Evolutionary conservation across 2,113 vertebrate genomes (phyloP), one percentile per base, ranked within the genome.

Genomic region (Cepphus grylle): DNA sequence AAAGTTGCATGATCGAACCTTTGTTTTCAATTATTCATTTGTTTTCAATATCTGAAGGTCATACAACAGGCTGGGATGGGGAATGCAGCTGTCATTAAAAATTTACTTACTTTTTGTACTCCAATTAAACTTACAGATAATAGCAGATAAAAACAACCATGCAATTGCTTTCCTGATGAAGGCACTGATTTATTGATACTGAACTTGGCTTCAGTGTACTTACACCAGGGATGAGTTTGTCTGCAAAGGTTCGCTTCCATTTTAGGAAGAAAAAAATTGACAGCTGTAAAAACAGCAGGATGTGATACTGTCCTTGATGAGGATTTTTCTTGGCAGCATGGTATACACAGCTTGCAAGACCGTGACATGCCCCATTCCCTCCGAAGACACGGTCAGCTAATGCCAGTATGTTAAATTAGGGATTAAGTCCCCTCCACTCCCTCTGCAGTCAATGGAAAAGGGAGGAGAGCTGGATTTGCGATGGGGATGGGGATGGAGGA

Each of bases 21-120:
- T 93, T 93, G 96, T 92, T 95, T 95, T 98, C 77, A 98, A 98
- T 98, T 98, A 98, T 98, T 98, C 97, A 98, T 97, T 96, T 94
- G 96, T 92, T 97, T 97, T 97, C 96, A 94, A 93, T 97, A 96
- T 96, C 93, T 97, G 96, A 98, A 98, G 97, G 97, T 97, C 97
- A 96, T 43, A 95, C 93, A 86, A 72, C 62, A 89, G 96, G 80
- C 96, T 86, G 81, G 77, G 92, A 61, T 89, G 73, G 79, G 89
- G 94, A 97, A 94, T 97, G 93, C 86, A 93, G 90, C 94, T 95
- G 84, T 91, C 97, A 98, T 97, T 97, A 98, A 98, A 98, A 96
- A 98, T 97, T 97, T 96, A 98, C 97, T 95, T 95, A 95, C 94
- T 96, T 97, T 97, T 97, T 97, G 96, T 95, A 97, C 94, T 96